Evolutionary conservation across 2,888 invertebrate species (phyloP), one percentile per base, ranked within the genome.

Genomic region (Philonicus albiceps): DNA sequence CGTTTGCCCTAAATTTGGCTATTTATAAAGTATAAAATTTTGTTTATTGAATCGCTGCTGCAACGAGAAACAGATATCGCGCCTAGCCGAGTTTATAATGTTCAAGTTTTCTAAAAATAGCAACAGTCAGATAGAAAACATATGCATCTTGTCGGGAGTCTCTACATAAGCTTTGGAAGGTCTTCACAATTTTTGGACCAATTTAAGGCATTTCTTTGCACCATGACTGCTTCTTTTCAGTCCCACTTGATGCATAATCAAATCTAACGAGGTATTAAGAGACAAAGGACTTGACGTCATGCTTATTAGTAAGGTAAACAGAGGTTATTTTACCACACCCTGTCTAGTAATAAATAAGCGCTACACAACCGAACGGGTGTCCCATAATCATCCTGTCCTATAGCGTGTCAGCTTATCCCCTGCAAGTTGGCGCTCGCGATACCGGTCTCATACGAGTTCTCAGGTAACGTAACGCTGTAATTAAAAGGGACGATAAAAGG

Each of bases 331-430:
- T 49, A 78, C 78, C 78, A 27, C 78, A 78, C 43, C 78, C 78
- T 37, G 76, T 76, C 43, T 40, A 40, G 76, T 76, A 76, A 76
- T 76, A 76, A 76, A 76, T 76, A 76, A 76, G 76, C 37, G n/a
- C 7, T 6, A 22, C 40, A 76, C 34, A 22, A 76, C n/a, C 76
- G 76, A 76, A 76, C 40, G 37, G 40, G 40, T 74, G 22, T 2
- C 8, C 64, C 64, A 64, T 64, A 64, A 27, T 7, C 64, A 64
- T 27, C 75, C 76, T 76, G n/a, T 11, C 13, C 22, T 76, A 19
- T 76, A 19, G 76, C 76, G 76, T 76, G 76, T 22, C 34, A 76
- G 40, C 37, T 34, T 76, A 76, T 34, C 37, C 76, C 34, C 37
- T 16, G 76, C 64, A 76, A 8, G 37, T 40, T 76, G 40, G 19